Percentiles rank a stretch among this genome's conserved stretches.
Conservation (phyloP, 1,140 invertebrate species). For the Pogonomyrmex californicus region DNA sequence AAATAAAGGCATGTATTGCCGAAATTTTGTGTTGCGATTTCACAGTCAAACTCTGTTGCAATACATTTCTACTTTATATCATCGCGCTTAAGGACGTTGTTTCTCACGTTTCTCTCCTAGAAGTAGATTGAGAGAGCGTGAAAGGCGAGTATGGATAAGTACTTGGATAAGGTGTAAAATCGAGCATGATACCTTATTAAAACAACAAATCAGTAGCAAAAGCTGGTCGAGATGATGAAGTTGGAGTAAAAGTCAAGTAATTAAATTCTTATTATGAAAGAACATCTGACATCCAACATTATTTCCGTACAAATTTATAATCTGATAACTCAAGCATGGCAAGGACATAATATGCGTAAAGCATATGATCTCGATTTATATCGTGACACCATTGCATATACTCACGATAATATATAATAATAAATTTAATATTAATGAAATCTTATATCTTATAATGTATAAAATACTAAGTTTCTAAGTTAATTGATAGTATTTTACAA, state of each 20-base stretch:
- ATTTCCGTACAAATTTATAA: background rate
- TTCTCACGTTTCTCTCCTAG: slow-evolving; percentile 40
- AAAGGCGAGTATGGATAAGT: background rate
- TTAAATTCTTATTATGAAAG: slow-evolving; percentile 41
- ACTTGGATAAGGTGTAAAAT: background rate
- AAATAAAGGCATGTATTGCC: slow-evolving; percentile 15
- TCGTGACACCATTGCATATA: background rate
- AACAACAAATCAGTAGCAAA: slow-evolving; percentile 7
- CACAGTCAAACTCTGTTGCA: background rate
- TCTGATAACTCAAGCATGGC: background rate
- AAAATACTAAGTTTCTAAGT: background rate
- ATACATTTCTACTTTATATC: background rate
- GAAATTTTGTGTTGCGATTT: slow-evolving; percentile 23
- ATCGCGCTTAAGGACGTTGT: background rate
- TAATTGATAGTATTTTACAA: background rate
- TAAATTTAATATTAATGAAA: background rate
- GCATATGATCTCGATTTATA: background rate
- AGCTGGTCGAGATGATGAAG: background rate
- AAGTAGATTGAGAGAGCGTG: background rate
- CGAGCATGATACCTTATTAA: background rate
- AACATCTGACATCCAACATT: background rate
- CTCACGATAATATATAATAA: background rate
- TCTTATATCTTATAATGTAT: background rate
- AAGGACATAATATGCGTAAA: background rate
- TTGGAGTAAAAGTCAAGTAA: background rate